Evolutionary conservation across 1,140 invertebrate species (phyloP).

Genomic region (Druon quercuslanigerum): DNA sequence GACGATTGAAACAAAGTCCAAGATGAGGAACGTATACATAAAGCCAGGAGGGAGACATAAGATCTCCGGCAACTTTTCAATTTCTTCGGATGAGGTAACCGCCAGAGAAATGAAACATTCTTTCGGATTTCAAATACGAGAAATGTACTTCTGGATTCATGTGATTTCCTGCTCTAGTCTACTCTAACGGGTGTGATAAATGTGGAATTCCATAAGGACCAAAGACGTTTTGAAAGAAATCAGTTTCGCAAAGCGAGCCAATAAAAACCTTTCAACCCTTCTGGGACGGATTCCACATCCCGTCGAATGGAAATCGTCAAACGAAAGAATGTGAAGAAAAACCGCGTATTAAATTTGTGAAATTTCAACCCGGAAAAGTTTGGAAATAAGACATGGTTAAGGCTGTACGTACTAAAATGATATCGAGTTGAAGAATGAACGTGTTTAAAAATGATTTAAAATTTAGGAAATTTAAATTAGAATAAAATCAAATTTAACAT

Average conservation of each 20-base stretch:
- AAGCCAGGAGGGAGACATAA: background rate
- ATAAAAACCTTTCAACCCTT: conserved; percentile 3
- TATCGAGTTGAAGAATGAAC: too few relatives aligned
- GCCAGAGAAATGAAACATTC: background rate
- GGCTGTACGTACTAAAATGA: too few relatives aligned
- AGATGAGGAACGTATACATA: background rate
- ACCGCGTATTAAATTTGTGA: background rate
- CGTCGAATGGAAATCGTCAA: conserved; percentile 13
- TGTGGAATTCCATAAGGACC: conserved; percentile 7
- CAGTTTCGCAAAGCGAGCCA: conserved; percentile 13
- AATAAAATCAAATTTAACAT: too few relatives aligned
- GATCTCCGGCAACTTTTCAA: conserved; percentile 21
- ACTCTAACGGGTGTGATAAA: background rate
- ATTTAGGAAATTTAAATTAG: too few relatives aligned
- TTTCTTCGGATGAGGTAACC: background rate
- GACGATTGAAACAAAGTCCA: conserved; percentile 16
- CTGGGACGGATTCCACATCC: conserved; percentile 1
- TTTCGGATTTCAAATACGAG: conserved; percentile 13
- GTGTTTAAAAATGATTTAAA: too few relatives aligned
- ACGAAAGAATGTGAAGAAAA: background rate
- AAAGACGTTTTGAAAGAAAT: conserved; percentile 21
- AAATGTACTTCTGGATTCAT: conserved; percentile 19
- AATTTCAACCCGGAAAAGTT: background rate
- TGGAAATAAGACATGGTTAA: too few relatives aligned
- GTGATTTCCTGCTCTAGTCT: conserved; percentile 9